Percentiles rank a stretch among this genome's conserved stretches.
Evolutionary conservation across 2,888 invertebrate genomes (phyloP).

Genomic region (Antheraea yamamai): DNA sequence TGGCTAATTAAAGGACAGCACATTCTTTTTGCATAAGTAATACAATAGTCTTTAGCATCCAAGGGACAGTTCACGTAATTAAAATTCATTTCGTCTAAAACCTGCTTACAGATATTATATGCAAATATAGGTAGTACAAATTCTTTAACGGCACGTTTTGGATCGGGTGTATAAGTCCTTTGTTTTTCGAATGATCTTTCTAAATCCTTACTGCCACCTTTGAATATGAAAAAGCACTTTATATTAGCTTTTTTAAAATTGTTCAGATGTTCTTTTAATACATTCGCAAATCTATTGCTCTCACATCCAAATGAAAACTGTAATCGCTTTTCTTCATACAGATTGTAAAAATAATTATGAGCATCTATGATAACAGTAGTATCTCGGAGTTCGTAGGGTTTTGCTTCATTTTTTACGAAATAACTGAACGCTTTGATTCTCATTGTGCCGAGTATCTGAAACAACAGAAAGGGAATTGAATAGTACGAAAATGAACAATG

Average conservation of each 20-base stretch:
- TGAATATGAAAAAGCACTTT: slow-evolving; percentile 47
- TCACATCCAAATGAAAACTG: slow-evolving; percentile 44
- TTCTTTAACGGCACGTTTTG: not conserved
- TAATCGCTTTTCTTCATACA: slow-evolving; percentile 35
- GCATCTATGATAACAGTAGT: slow-evolving; percentile 49
- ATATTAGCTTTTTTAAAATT: slow-evolving; percentile 46
- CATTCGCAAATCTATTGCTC: slow-evolving; percentile 39
- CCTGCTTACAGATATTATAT: slow-evolving; percentile 39
- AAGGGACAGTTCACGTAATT: slow-evolving; percentile 40
- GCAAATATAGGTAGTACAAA: slow-evolving; percentile 35
- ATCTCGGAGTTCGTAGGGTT: slow-evolving; percentile 33
- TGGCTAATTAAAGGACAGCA: slow-evolving; percentile 46
- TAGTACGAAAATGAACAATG: not conserved
- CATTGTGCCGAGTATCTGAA: slow-evolving; percentile 15
- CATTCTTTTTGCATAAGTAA: slow-evolving; percentile 43
- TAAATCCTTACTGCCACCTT: slow-evolving; percentile 43
- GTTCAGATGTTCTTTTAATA: slow-evolving; percentile 34
- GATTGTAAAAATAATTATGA: slow-evolving; percentile 40
- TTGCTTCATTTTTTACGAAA: not conserved
- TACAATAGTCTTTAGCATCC: slow-evolving; percentile 45
- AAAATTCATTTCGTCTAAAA: slow-evolving; percentile 45
- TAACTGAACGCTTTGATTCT: slow-evolving; percentile 10
- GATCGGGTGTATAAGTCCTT: not conserved
- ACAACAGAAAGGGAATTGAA: not conserved
- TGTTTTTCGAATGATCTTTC: slow-evolving; percentile 27